Conservation (phyloP, 1,140 invertebrate species). For the Nasonia longicornis region DNA sequence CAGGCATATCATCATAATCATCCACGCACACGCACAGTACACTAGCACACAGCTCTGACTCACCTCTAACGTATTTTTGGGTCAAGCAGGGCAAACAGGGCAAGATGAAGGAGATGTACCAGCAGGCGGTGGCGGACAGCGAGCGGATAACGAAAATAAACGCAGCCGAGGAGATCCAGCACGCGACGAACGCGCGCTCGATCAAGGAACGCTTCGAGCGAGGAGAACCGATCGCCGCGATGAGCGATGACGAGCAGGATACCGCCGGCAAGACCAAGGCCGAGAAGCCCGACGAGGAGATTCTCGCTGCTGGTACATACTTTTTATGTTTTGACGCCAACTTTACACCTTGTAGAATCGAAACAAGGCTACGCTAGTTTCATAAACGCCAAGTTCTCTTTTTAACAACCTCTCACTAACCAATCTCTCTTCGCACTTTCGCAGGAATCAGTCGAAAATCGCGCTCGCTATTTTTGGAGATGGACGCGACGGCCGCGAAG, state of each 20-base stretch:
- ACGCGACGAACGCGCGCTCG: slow-evolving; percentile 74
- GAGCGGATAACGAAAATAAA: slow-evolving; percentile 73
- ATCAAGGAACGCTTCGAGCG: slow-evolving; percentile 88
- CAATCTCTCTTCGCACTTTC: slow-evolving; percentile 39
- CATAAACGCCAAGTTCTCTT: background rate
- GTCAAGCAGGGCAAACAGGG: slow-evolving; percentile 82
- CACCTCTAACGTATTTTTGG: slow-evolving; percentile 32
- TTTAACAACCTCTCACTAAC: slow-evolving; percentile 14
- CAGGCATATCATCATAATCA: background rate
- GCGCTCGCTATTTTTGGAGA: slow-evolving; percentile 84
- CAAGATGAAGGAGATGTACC: slow-evolving; percentile 92
- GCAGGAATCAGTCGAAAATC: slow-evolving; percentile 88
- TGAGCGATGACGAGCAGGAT: slow-evolving; percentile 70
- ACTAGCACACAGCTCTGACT: background rate
- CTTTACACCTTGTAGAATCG: too few relatives aligned
- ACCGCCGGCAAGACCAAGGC: slow-evolving; percentile 62
- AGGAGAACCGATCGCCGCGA: slow-evolving; percentile 74
- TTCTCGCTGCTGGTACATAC: slow-evolving; percentile 83
- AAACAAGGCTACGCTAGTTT: background rate
- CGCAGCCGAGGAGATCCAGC: slow-evolving; percentile 73
- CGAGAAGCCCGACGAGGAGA: slow-evolving; percentile 80
- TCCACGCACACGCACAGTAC: background rate
- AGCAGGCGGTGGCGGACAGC: slow-evolving; percentile 87
- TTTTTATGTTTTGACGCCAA: background rate
- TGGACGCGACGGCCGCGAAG: slow-evolving; percentile 79